Base-by-base conservation (phyloP, 2,113 vertebrate genomes). In the Empidonax alnorum region DNA sequence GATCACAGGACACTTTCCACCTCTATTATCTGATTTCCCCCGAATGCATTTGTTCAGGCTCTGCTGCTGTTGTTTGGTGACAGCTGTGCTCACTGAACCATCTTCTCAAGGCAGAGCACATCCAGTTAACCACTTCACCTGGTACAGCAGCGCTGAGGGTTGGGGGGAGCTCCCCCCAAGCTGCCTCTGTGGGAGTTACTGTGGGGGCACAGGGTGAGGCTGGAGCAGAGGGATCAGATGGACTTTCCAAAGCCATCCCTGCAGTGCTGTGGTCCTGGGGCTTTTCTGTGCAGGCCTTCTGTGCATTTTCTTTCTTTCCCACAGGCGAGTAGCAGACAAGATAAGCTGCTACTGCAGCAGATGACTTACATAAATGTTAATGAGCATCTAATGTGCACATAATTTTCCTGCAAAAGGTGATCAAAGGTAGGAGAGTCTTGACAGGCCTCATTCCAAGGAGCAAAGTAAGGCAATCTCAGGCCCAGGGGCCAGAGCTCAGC, bases 11-110 rank as follows among this genome's bases (percentile, higher is more conserved):
- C 93, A 81, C 85, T 96, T 87, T 53, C 83, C 90, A 90, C 93
- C 96, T 93, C 93, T 77, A 89, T 95, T 96, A 95, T 90, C 78
- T 94, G 95, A 77, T 93, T 95, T 94, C 79, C 63, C 59, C 47
- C 55, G 84, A 37, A 85, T 47, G 82, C 83, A 71, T 95, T 95
- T 96, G 91, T 91, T 92, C 85, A 59, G 85, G 63, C 82, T 93
- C 79, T 77, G 87, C 94, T 77, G 11, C 72, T 73, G 84, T 66
- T 94, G 84, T 93, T 94, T 80, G 89, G 95, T 96, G 93, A 94
- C 93, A 96, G 89, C 92, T 97, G 96, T 94, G 93, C 94, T 97
- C 95, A 93, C 58, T 85, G 56, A 96, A 96, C 90, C 90, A 80
- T 95, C 85, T 80, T 88, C 63, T 80, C 77, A 83, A 85, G 93